Evolutionary conservation across 2,888 invertebrate genomes (phyloP).

Genomic region (Blera fallax): DNA sequence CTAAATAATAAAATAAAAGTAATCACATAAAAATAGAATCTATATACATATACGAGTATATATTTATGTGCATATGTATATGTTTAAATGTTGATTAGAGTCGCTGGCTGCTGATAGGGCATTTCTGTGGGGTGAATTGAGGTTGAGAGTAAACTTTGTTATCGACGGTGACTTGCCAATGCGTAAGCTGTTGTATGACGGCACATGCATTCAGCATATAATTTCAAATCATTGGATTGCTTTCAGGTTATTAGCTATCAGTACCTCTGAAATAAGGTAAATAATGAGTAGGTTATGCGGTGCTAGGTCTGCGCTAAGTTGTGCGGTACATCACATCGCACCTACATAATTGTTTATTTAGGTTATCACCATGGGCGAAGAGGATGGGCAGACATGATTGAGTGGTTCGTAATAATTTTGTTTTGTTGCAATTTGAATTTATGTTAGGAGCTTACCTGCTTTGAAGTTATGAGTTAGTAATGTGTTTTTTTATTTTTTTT

Average conservation of each 20-base stretch:
- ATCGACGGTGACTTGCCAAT: conserved; percentile 28
- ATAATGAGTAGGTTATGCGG: conserved; percentile 5
- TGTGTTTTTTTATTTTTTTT: background rate
- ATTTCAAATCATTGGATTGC: background rate
- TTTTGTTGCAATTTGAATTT: background rate
- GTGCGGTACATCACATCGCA: background rate
- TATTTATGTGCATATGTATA: background rate
- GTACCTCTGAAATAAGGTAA: conserved; percentile 21
- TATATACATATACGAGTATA: conserved; percentile 28
- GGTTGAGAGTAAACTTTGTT: conserved; percentile 24
- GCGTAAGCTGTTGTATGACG: conserved; percentile 18
- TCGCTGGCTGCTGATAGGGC: background rate
- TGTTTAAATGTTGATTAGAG: conserved; percentile 43
- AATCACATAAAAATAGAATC: conserved; percentile 37
- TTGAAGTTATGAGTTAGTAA: no score
- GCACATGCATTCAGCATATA: conserved; percentile 3
- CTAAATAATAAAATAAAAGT: background rate
- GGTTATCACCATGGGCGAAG: conserved; percentile 34
- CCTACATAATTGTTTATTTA: conserved; percentile 9
- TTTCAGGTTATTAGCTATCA: conserved; percentile 32
- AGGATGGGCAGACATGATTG: conserved; percentile 37
- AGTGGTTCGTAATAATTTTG: background rate
- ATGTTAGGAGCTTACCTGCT: background rate
- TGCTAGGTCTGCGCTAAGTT: background rate
- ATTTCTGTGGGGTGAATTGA: conserved; percentile 16